These are phyloP conservation scores for Corythornis leucogaster DNA, from an alignment of 2,797 vertebrate genomes.

Conservation along the genomic window DNA sequence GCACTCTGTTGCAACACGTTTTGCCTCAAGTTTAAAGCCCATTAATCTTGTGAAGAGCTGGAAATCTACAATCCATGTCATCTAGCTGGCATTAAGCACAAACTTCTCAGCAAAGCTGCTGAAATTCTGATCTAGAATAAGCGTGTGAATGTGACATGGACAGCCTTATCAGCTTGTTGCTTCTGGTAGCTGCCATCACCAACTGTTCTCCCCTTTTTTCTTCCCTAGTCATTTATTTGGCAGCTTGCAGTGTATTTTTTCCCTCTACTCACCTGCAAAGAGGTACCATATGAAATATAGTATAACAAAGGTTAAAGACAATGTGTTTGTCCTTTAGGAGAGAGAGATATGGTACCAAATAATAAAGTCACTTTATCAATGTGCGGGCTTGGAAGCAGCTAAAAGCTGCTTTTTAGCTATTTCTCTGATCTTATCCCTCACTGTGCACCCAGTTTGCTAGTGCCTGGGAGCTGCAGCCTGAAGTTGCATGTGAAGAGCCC, in stretches of 20 bases:
- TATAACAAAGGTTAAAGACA: not conserved
- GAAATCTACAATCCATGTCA: slow-evolving; percentile 26
- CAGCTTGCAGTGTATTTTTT: not conserved
- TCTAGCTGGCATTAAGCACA: not conserved
- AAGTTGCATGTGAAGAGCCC: not conserved
- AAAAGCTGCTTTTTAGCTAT: not conserved
- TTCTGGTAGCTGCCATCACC: slow-evolving; percentile 1
- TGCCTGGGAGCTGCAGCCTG: not conserved
- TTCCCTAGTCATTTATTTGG: not conserved
- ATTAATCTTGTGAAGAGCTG: slow-evolving; percentile 17
- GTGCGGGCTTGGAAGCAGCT: not conserved
- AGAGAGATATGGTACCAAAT: not conserved
- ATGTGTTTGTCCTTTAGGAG: not conserved
- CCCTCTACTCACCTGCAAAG: not conserved
- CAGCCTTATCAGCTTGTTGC: not conserved
- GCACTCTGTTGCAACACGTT: not conserved
- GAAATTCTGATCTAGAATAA: slow-evolving; percentile 6
- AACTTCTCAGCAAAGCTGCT: slow-evolving; percentile 1
- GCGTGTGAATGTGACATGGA: not conserved
- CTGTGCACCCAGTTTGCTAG: not conserved
- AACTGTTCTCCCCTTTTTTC: not conserved
- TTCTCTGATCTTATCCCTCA: not conserved
- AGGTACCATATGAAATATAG: not conserved
- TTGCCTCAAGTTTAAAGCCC: slow-evolving; percentile 31
- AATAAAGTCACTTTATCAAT: not conserved